Evolutionary conservation across 2,113 vertebrate species (phyloP), one percentile per base, ranked within the genome.

Genomic region (Rutilus rutilus): DNA sequence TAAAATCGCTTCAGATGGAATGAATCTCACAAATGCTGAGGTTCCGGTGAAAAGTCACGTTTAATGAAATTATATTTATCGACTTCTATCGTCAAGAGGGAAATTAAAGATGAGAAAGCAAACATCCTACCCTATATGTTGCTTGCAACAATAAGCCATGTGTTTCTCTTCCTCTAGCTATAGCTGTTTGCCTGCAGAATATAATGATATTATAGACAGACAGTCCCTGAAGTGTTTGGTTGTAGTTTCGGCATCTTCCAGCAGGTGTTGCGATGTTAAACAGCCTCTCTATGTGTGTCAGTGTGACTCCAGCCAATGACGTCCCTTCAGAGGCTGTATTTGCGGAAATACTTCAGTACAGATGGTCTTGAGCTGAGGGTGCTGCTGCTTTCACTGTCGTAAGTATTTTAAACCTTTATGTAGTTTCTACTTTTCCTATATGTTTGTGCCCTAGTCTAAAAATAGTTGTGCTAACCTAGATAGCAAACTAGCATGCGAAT

Each of bases 341-440:
- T 78, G 42, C 83, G 74, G 83, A 85, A 85, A 25, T 78, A 33
- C 60, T 9, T 64, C 23, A n/a, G 21, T 30, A 19, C 19, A 52
- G 59, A 39, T 52, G 39, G 25, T 19, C 19, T 60, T 65, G 23
- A 65, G 25, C 12, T 39, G 27, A 77, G 17, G 52, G 50, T 57
- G 17, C 50, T 57, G 50, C 75, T 78, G 75, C 47, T 57, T 23
- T 57, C 27, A 30, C 27, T 33, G 6, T 50, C 15, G 75, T 78
- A 78, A 78, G 75, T 78, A 17, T 15, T 77, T 77, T 77, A 0
- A 45, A 25, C 5, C 11, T 14, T n/a, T 74, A 74, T 25, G 27
- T 75, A 75, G 21, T 45, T 14, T 25, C 6, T 27, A 25, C 0
- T 15, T 33, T 25, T 14, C 12, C 0, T 23, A 15, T 27, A 4